These are phyloP conservation scores for Pseudococcus viburni DNA, from an alignment of 2,888 invertebrate species.

Conservation along the genomic window DNA sequence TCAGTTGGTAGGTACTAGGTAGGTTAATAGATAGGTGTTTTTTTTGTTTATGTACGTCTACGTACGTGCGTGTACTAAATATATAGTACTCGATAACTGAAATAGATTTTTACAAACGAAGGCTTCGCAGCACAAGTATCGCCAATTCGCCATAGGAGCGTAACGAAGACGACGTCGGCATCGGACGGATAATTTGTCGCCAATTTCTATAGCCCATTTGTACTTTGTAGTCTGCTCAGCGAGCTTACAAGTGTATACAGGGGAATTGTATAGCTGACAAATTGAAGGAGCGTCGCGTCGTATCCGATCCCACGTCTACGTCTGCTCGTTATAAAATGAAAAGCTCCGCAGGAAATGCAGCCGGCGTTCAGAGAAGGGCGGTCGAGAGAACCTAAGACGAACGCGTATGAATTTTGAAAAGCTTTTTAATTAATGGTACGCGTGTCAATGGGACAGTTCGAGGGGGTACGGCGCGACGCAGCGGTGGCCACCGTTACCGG, in stretches of 20 bases:
- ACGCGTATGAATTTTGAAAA: not conserved
- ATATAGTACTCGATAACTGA: not conserved
- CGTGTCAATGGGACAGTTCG: not conserved
- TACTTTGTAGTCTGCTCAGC: not conserved
- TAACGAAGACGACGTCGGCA: not conserved
- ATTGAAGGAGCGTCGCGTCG: not conserved
- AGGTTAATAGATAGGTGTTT: no score
- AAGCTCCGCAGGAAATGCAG: no score
- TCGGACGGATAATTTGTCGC: not conserved
- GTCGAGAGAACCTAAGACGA: no score
- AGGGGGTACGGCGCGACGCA: not conserved
- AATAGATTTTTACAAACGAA: not conserved
- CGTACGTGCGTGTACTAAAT: no score
- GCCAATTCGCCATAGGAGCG: not conserved
- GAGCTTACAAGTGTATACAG: not conserved
- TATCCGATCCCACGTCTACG: not conserved
- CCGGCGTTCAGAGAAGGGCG: no score
- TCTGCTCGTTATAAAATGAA: not conserved
- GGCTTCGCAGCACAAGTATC: not conserved
- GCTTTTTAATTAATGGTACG: constrained; percentile 3
- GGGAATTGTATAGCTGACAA: not conserved
- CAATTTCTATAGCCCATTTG: not conserved
- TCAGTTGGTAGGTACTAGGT: not conserved
- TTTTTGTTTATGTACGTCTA: no score
- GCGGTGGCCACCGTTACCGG: not conserved